Base-by-base conservation (phyloP, 2,113 vertebrate species). In the Dromiciops gliroides region DNA sequence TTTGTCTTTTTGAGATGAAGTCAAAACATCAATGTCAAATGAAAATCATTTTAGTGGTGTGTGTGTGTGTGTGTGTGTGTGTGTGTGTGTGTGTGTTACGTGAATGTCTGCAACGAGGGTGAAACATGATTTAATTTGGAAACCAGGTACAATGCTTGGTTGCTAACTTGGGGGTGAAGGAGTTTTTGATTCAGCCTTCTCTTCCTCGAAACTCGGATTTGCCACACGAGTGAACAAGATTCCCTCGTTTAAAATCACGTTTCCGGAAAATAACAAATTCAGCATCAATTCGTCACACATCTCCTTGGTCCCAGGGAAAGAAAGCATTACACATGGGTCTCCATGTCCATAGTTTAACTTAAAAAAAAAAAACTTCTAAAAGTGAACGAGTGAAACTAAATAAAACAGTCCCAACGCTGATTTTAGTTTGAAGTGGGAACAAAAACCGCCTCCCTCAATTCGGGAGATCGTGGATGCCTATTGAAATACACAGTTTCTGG, bases 1-100 rank as follows among this genome's bases (percentile, higher is more conserved):
- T 98, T 97, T 98, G 98, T 95, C 98, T 98, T 98, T 97, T 97
- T 95, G 95, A 98, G 94, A 96, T n/a, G 94, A 97, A 98, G 98
- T 97, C 97, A 97, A 98, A 98, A 97, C 98, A 95, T 83, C 50
- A 51, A 96, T 94, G 97, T 97, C 92, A 94, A 95, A 60, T 23
- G 96, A 88, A 94, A 93, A 31, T 92, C 88, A 23, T 92, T 95
- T 95, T 93, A 31, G 96, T 89, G 94, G 92, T 25, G 56, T 50
- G 8, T 7, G 25, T 37, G 22, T 67, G 37, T 75, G 37, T 19
- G n/a, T 89, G 93, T 0, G 16, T 9, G 52, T 48, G 50, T 37
- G 56, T 37, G 28, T 31, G 56, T 37, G 56, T 60, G 28, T 31
- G 28, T 31, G 28, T 67, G 93, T 89, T 97, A 91, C 75, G 48